Conservation (phyloP, 2,113 vertebrate genomes). For the Salvator merianae region DNA sequence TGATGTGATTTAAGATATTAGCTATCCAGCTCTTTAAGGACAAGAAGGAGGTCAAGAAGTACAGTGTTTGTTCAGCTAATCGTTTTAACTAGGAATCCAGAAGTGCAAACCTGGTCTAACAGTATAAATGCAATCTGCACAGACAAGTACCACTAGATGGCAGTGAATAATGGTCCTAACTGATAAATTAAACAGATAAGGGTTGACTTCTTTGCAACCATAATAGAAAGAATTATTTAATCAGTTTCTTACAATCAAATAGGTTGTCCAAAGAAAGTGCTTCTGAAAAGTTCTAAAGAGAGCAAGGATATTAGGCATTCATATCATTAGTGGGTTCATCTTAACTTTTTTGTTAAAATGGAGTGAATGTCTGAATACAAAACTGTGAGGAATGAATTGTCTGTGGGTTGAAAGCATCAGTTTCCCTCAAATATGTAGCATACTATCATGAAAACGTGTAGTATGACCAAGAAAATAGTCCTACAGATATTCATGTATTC, state of each 20-base stretch:
- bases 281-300: slow-evolving; percentile 60
- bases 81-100: background rate
- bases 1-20: too few species aligned
- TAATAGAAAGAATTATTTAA: background rate
- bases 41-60: too few species aligned
- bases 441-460: slow-evolving; percentile 30
- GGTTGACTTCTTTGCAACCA: background rate
- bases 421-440: background rate
- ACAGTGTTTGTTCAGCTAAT: too few species aligned
- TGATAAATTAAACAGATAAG: background rate
- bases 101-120: background rate
- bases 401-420: slow-evolving; percentile 2
- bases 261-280: slow-evolving; percentile 30
- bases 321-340: slow-evolving; percentile 37
- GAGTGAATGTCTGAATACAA: slow-evolving; percentile 6
- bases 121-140: background rate
- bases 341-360: slow-evolving; percentile 39
- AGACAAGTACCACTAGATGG: slow-evolving; percentile 67
- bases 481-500: slow-evolving; percentile 8
- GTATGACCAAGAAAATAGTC: slow-evolving; percentile 26
- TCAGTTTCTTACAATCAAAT: background rate
- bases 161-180: slow-evolving; percentile 42
- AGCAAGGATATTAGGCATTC: background rate
- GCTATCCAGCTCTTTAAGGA: too few species aligned
- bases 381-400: slow-evolving; percentile 40